Evolutionary conservation across 2,113 vertebrate species (phyloP).

Genomic region (Petroica traversi): DNA sequence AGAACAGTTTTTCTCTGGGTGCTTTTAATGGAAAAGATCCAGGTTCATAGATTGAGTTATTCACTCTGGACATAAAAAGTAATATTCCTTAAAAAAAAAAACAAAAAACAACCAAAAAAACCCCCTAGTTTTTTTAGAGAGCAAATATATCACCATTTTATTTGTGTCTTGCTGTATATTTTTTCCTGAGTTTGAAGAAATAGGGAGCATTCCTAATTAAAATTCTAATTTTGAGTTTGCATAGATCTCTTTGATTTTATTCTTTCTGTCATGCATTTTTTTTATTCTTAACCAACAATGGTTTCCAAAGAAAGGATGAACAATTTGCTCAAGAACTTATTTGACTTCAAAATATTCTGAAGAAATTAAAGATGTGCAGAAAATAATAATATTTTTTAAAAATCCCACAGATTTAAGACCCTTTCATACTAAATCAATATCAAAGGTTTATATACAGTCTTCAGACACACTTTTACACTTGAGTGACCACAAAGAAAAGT

Average conservation of each 20-base stretch:
- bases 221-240: background rate
- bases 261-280: background rate
- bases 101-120: no score
- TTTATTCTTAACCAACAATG: background rate
- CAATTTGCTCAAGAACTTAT: background rate
- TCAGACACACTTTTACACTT: background rate
- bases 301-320: background rate
- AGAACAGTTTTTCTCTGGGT: background rate
- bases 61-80: rapidly evolving
- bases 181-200: background rate
- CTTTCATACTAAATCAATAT: background rate
- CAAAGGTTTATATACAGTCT: background rate
- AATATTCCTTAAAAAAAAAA: background rate
- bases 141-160: background rate
- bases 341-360: background rate
- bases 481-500: background rate
- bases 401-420: background rate
- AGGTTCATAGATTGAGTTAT: background rate
- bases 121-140: background rate
- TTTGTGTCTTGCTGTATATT: background rate
- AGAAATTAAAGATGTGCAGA: background rate
- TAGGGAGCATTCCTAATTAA: background rate
- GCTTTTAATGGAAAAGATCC: background rate
- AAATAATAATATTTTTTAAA: background rate
- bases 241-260: background rate